phyloP scores from a whole-genome alignment of 2,797 vertebrate species.

The Catamblyrhynchus diadema region DNA sequence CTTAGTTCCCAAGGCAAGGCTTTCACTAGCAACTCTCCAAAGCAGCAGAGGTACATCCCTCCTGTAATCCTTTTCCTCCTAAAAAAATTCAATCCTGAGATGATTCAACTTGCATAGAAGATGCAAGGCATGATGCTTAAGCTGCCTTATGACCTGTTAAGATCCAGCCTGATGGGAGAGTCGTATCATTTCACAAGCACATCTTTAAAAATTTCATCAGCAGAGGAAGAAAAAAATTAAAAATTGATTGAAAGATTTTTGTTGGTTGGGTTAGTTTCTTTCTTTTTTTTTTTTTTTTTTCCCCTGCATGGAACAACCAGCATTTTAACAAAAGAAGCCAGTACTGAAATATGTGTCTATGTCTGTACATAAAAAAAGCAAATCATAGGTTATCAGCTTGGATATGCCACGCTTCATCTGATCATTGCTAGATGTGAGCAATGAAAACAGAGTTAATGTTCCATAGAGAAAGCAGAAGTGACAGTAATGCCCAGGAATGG shows the following conservation, averaged over 20 bases:
- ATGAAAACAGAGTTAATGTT: slow-evolving; percentile 54
- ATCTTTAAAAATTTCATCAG: neutral
- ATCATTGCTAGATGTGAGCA: slow-evolving; percentile 32
- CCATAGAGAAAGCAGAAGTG: slow-evolving; percentile 38
- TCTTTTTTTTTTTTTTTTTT: neutral
- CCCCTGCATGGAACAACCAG: neutral
- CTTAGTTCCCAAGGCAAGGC: neutral
- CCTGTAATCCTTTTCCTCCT: neutral
- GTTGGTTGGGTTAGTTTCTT: neutral
- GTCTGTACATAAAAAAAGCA: neutral
- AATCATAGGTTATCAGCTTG: slow-evolving; percentile 51
- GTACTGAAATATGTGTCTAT: neutral
- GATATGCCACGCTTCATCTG: slow-evolving; percentile 44
- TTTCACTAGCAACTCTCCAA: neutral
- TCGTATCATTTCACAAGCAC: neutral
- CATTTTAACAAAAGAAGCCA: neutral
- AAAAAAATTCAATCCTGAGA: neutral
- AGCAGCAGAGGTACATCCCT: neutral
- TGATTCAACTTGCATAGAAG: neutral
- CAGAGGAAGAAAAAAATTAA: neutral
- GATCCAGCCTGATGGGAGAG: neutral
- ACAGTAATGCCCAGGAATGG: slow-evolving; percentile 48
- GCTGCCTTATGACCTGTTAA: neutral
- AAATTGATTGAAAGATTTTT: neutral
- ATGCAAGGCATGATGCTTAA: accelerated